Evolutionary conservation across 1,140 invertebrate species (phyloP).

Genomic region (Euwallacea fornicatus): DNA sequence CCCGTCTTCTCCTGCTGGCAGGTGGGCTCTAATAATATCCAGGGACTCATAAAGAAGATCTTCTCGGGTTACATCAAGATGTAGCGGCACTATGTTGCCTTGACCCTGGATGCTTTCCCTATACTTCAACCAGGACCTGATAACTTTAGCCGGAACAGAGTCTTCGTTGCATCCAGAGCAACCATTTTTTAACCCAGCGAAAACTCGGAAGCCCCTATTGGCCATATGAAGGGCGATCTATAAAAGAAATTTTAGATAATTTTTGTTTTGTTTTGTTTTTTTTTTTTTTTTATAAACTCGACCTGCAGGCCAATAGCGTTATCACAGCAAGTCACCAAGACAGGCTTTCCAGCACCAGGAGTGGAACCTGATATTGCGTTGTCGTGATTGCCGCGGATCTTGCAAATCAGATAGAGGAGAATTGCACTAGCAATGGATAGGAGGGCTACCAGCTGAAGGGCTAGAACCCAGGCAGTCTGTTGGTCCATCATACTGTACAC

Average conservation of each 20-base stretch:
- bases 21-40: conserved; percentile 72
- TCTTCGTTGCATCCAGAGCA: conserved; percentile 57
- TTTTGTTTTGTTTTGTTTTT: too few relatives aligned
- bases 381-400: conserved; percentile 58
- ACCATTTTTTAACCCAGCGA: conserved; percentile 69
- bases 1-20: conserved; percentile 79
- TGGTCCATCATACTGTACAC: conserved; percentile 64
- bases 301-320: conserved; percentile 74
- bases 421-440: conserved; percentile 77
- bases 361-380: conserved; percentile 42
- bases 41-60: conserved; percentile 77
- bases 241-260: conserved; percentile 7
- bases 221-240: conserved; percentile 64
- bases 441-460: conserved; percentile 73
- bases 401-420: conserved; percentile 71
- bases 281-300: background rate
- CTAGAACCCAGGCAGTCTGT: conserved; percentile 73
- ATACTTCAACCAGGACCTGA: conserved; percentile 61
- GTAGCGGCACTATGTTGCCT: conserved; percentile 67
- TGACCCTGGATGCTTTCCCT: conserved; percentile 54
- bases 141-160: conserved; percentile 61
- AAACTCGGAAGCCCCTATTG: conserved; percentile 70
- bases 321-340: conserved; percentile 76
- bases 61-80: conserved; percentile 77
- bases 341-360: conserved; percentile 62